Base-by-base conservation (phyloP, 2,113 vertebrate species). In the Aramus guarauna region DNA sequence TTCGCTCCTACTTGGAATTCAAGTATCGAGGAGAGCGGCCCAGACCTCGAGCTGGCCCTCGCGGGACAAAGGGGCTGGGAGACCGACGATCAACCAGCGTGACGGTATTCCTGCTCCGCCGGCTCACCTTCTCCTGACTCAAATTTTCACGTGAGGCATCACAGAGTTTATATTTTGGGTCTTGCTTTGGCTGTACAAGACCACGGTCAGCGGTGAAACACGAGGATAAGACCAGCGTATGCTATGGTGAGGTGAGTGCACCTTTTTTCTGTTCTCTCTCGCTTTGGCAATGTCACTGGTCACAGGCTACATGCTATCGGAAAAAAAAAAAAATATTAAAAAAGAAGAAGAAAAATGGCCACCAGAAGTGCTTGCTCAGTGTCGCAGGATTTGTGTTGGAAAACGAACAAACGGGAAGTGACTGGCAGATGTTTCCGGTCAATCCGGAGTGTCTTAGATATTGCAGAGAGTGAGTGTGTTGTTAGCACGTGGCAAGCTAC, bases 401-500 rank as follows among this genome's bases (percentile, higher is more conserved):
- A 69, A 85, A 76, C 37, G 8, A 82, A 74, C 69, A 4, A 34
- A 73, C 0, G 39, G 92, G 92, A 88, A 81, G 88, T 48, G 90
- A 20, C 6, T 43, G 75, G 83, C 55, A 59, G 93, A 62, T 68
- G 92, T 8, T 71, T 80, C 96, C 55, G 62, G 84, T 4, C 39
- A 14, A 22, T 8, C 89, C 60, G n/a, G 96, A 90, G 67, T 66
- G 95, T 76, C 64, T 55, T 3, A 14, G 90, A 7, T 97, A 97
- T 95, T 97, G 96, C 97, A 96, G 95, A 89, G 84, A 89, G 93
- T 88, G 93, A 72, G 88, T 11, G 88, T 92, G 95, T 80, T 1
- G 78, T 91, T 7, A 95, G 92, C 60, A 85, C 88, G 79, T 91
- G 97, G 95, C 97, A 91, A 91, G 96, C 98, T 97, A 97, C 97